Conservation (phyloP, 2,113 vertebrate genomes). For the Tichodroma muraria region DNA sequence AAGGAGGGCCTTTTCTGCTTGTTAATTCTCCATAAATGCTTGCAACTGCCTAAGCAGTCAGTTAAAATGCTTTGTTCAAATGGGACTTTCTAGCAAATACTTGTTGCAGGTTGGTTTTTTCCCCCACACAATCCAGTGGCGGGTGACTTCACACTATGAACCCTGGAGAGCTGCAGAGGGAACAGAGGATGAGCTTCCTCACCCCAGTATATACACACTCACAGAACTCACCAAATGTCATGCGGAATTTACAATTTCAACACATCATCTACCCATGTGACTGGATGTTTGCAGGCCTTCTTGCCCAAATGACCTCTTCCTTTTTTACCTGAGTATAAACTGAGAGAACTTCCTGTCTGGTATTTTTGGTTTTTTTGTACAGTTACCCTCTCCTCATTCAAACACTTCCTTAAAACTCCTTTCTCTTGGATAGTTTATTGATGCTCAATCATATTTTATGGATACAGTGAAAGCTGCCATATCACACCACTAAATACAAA, state of each 20-base stretch:
- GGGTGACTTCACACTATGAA: fast-evolving
- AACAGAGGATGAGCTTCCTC: not conserved
- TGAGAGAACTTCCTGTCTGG: not conserved
- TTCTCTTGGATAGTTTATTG: not conserved
- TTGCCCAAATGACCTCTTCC: not conserved
- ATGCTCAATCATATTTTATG: not conserved
- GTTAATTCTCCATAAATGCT: not conserved
- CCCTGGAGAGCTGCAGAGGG: not conserved
- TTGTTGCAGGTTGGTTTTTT: not conserved
- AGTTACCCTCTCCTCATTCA: not conserved
- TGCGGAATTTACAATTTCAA: not conserved
- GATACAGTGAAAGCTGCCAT: not conserved
- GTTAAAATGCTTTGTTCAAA: not conserved
- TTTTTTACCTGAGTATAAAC: not conserved
- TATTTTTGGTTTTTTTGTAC: not conserved
- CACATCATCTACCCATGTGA: not conserved
- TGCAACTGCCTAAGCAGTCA: not conserved
- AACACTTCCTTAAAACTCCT: constrained; percentile 19
- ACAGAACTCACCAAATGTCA: not conserved
- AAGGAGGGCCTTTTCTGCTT: not conserved
- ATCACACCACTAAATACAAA: not conserved
- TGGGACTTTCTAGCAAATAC: not conserved
- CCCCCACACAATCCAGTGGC: not conserved
- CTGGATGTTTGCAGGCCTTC: not conserved
- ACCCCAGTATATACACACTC: not conserved